Evolutionary conservation across 2,888 invertebrate species (phyloP).

Genomic region (Harmothoe impar): DNA sequence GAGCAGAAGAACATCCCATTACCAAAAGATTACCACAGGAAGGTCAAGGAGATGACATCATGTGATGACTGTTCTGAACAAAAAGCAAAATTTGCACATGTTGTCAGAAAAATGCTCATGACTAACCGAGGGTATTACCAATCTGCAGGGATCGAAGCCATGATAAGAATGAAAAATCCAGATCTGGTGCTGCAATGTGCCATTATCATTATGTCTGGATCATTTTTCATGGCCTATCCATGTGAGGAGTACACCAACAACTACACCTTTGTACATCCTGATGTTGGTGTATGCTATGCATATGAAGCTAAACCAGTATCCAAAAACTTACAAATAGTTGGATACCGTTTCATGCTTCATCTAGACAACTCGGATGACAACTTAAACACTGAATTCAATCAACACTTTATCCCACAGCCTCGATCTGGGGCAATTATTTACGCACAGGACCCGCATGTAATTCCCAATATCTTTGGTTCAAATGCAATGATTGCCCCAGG

Average conservation of each 20-base stretch:
- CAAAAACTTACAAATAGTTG: neutral
- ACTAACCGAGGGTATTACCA: neutral
- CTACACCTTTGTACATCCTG: neutral
- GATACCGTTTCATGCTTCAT: neutral
- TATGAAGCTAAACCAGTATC: neutral
- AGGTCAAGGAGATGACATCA: neutral
- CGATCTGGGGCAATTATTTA: neutral
- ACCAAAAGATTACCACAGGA: neutral
- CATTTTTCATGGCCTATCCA: neutral
- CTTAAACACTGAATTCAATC: neutral
- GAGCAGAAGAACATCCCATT: neutral
- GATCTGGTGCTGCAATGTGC: neutral
- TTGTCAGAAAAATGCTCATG: neutral
- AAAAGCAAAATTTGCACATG: neutral
- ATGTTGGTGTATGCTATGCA: neutral
- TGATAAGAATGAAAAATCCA: neutral
- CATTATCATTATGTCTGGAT: neutral
- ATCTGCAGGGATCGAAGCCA: neutral
- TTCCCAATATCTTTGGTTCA: neutral
- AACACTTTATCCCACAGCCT: neutral
- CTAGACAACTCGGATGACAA: neutral
- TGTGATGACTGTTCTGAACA: neutral
- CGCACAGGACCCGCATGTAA: neutral
- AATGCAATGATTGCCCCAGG: neutral
- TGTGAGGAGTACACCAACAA: neutral